Percentiles rank a stretch among this genome's conserved stretches.
Conservation (phyloP, 2,113 vertebrate genomes). For the Menidia beryllina region DNA sequence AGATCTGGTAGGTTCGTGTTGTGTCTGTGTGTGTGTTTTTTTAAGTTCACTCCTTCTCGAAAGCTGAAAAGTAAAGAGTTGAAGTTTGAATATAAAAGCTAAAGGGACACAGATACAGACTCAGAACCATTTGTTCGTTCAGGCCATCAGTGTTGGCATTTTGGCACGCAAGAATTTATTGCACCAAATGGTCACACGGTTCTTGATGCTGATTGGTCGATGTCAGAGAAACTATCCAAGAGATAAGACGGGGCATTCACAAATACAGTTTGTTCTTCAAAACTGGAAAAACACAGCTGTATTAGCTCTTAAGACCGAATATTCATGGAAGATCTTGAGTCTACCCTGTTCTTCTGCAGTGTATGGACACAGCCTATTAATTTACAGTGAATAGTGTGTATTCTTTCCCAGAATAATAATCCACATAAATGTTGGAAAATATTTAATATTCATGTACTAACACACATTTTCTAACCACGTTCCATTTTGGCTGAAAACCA, state of each 20-base stretch:
- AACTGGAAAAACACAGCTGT: slow-evolving; percentile 51
- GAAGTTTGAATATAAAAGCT: slow-evolving; percentile 13
- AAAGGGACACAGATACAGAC: slow-evolving; percentile 26
- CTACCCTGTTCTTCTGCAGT: background rate
- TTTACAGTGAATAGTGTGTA: background rate
- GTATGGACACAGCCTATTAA: background rate
- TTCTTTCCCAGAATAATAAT: background rate
- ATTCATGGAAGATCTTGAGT: slow-evolving; percentile 8
- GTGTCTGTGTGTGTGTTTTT: no score
- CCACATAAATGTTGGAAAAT: background rate
- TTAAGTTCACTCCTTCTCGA: background rate
- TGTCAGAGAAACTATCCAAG: slow-evolving; percentile 68
- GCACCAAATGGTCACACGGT: slow-evolving; percentile 80
- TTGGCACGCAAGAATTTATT: slow-evolving; percentile 79
- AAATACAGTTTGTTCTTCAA: slow-evolving; percentile 61
- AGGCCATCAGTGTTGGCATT: slow-evolving; percentile 54
- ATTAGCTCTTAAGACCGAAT: slow-evolving; percentile 22
- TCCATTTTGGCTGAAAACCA: no score
- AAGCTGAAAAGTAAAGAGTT: background rate
- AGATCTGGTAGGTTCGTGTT: background rate
- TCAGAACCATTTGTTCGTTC: slow-evolving; percentile 74
- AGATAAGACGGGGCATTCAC: slow-evolving; percentile 57
- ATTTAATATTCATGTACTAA: background rate
- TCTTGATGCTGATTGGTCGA: slow-evolving; percentile 64
- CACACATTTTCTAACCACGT: no score